Evolutionary conservation across 2,888 invertebrate species (phyloP), one percentile per base, ranked within the genome.

Genomic region (Drosophila multiciliata): DNA sequence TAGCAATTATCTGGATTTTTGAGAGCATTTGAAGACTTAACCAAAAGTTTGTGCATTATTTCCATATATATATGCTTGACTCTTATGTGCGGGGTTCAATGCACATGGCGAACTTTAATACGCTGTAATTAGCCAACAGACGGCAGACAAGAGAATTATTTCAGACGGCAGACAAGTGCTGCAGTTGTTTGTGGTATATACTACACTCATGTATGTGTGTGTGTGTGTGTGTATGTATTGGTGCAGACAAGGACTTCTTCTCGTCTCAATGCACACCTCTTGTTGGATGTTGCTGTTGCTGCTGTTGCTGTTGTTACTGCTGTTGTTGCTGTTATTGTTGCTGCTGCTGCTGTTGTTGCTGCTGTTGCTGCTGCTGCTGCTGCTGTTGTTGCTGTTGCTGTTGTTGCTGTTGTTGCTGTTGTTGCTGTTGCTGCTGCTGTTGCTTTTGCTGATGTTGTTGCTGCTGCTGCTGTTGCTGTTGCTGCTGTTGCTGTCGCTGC

Each of bases 1-100:
- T 89, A 79, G 79, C 84, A 85, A 87, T 89, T 89, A 87, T 83
- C 75, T 80, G 71, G 54, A 32, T 36, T 61, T 36, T 40, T 42
- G 49, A 62, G 49, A 15, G 20, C 33, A 36, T 66, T 38, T 38
- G 6, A 20, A 17, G 15, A 11, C 12, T 32, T 8, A 50, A 50
- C 50, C 23, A 54, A 79, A 66, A 66, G 20, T 55, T 62, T 60
- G 8, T 55, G 36, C 54, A 75, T 59, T 62, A 58, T 58, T 32
- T 20, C 29, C 2, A 23, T 23, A 23, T 23, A 29, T 29, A 20
- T 29, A 15, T 20, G 29, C 49, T 45, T 61, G 17, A 23, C 33
- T 32, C 67, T 74, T 66, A 50, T 67, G 40, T 42, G 38, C 6
- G 29, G 0, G 42, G 11, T 55, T 59, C 73, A 72, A 50, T 64